These are phyloP conservation scores for Scolanthus callimorphus DNA, from an alignment of 92 coral and sea anemone species.

Conservation along the genomic window DNA sequence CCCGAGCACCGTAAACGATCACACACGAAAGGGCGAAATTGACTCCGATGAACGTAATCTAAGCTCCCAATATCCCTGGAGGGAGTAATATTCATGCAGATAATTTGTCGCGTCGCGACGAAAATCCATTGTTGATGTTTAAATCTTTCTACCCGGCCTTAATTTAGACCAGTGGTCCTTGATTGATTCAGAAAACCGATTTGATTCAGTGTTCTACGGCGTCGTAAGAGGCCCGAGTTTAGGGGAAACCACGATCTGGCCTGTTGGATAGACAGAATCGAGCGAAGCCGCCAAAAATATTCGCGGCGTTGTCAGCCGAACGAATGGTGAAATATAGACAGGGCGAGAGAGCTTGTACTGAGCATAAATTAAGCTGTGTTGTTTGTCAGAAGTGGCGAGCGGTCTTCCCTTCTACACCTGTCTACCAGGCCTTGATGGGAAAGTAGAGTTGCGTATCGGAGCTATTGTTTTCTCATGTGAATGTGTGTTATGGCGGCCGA, in stretches of 20 bases:
- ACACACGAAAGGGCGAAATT: slow-evolving; percentile 5
- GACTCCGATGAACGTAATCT: slow-evolving; percentile 2
- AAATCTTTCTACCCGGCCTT: slow-evolving; percentile 21
- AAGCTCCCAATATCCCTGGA: neutral
- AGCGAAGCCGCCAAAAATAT: slow-evolving; percentile 7
- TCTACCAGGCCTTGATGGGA: slow-evolving; percentile 33
- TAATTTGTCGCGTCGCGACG: neutral
- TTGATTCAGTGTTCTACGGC: slow-evolving; percentile 44
- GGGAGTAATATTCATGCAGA: neutral
- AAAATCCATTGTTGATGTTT: slow-evolving; percentile 2
- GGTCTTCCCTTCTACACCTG: slow-evolving; percentile 43
- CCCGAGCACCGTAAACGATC: slow-evolving; percentile 5
- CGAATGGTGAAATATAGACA: slow-evolving; percentile 23
- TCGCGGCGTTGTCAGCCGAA: slow-evolving; percentile 7
- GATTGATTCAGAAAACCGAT: slow-evolving; percentile 73
- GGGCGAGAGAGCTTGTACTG: slow-evolving; percentile 27
- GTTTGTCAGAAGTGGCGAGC: slow-evolving; percentile 34
- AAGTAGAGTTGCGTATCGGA: slow-evolving; percentile 21
- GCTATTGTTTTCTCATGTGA: slow-evolving; percentile 21
- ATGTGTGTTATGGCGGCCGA: slow-evolving; percentile 90
- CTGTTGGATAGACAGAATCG: slow-evolving; percentile 6
- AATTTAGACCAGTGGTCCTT: slow-evolving; percentile 49
- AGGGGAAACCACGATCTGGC: slow-evolving; percentile 11
- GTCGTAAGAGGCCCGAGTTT: slow-evolving; percentile 9
- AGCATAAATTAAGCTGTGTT: slow-evolving; percentile 62